Conservation (phyloP, 2,797 vertebrate species). For the Hemibagrus guttatus region DNA sequence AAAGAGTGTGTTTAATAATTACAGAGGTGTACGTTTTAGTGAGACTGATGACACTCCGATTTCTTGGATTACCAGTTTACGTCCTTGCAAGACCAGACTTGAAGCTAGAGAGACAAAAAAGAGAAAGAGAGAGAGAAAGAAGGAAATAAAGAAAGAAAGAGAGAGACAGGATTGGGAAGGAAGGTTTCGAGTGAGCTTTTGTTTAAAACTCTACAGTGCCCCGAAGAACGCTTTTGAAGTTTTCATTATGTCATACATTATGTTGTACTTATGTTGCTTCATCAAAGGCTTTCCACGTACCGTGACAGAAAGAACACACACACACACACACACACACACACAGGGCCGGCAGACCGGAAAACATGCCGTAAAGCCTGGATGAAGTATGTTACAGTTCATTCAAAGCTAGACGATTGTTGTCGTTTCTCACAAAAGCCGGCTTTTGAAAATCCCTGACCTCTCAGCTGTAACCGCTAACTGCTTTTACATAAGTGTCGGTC, state of each 20-base stretch:
- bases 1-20: constrained; percentile 50
- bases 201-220: constrained; percentile 41
- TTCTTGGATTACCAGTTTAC: constrained; percentile 32
- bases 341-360: background rate
- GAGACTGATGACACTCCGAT: constrained; percentile 34
- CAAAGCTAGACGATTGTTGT: constrained; percentile 33
- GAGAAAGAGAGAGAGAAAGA: constrained; percentile 5
- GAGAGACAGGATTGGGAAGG: background rate
- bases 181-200: constrained; percentile 49
- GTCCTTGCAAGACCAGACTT: constrained; percentile 47
- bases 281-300: constrained; percentile 41
- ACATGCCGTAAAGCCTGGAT: background rate
- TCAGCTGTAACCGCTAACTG: background rate
- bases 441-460: constrained; percentile 8
- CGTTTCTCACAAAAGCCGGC: background rate
- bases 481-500: constrained; percentile 25
- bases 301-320: constrained; percentile 27
- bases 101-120: constrained; percentile 25
- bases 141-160: constrained; percentile 3
- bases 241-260: constrained; percentile 47
- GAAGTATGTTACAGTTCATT: constrained; percentile 37
- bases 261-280: constrained; percentile 18
- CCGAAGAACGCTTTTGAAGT: constrained; percentile 55
- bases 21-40: constrained; percentile 52
- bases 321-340: constrained; percentile 29